Evolutionary conservation across 2,888 invertebrate species (phyloP).

Genomic region (Nephrotoma appendiculata): DNA sequence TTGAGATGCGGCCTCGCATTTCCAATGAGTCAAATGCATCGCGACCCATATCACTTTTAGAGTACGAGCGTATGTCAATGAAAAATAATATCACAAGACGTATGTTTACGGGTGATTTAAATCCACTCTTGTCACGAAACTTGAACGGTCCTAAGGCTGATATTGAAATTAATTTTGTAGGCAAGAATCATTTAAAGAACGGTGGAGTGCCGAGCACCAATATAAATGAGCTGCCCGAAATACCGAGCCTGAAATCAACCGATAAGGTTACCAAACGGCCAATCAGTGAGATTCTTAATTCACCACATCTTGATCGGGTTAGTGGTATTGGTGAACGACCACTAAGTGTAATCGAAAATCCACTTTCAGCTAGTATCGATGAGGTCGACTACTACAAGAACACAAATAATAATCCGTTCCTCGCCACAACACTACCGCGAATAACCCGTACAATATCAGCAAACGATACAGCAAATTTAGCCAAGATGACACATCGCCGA

Average conservation of each 20-base stretch:
- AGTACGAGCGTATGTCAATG: background rate
- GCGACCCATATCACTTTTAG: background rate
- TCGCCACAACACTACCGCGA: background rate
- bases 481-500: conserved; percentile 22
- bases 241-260: background rate
- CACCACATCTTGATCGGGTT: background rate
- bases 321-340: background rate
- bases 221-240: background rate
- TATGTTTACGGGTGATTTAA: background rate
- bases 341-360: background rate
- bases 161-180: conserved; percentile 2
- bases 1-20: background rate
- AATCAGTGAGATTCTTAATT: background rate
- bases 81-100: conserved; percentile 2
- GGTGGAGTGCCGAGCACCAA: background rate
- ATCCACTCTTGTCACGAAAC: background rate
- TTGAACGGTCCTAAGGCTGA: background rate
- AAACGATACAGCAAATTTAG: background rate
- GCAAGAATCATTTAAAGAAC: background rate
- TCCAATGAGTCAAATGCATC: background rate
- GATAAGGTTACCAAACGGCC: background rate
- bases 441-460: conserved; percentile 1
- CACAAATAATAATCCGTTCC: background rate
- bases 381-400: background rate
- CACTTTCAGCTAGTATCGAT: background rate